Evolutionary conservation across 2,113 vertebrate genomes (phyloP).

Genomic region (Rhinopithecus roxellana): DNA sequence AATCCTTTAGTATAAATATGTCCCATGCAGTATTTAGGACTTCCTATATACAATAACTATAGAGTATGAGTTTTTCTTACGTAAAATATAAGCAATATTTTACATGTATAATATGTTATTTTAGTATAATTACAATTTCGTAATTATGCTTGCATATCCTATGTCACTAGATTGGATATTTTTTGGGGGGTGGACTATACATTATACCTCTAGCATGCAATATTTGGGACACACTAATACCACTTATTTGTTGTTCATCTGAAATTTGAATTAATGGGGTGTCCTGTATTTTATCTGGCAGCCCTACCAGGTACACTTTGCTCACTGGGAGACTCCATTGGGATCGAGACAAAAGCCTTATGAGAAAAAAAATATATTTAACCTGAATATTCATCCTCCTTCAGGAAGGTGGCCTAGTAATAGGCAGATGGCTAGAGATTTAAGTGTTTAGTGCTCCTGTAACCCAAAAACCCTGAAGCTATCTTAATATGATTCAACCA

Average conservation of each 20-base stretch:
- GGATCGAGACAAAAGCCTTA: not conserved
- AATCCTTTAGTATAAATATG: not conserved
- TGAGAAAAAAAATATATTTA: not conserved
- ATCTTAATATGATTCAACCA: not conserved
- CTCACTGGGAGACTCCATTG: not conserved
- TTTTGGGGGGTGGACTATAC: not conserved
- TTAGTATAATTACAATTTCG: not conserved
- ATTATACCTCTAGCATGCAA: not conserved
- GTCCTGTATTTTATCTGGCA: not conserved
- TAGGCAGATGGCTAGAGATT: not conserved
- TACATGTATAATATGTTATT: not conserved
- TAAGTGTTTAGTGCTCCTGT: not conserved
- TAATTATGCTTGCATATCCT: not conserved
- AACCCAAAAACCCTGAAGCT: no score
- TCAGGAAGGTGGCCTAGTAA: not conserved
- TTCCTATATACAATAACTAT: not conserved
- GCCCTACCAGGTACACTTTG: not conserved
- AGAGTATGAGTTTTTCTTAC: not conserved
- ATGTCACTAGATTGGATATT: not conserved
- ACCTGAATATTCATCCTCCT: not conserved
- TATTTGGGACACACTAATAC: not conserved
- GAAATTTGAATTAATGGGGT: conserved; percentile 8
- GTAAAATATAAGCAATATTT: not conserved
- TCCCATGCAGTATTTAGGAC: not conserved
- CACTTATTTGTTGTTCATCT: not conserved